Evolutionary conservation across 2,797 vertebrate species (phyloP).

Genomic region (Cetoscarus ocellatus): DNA sequence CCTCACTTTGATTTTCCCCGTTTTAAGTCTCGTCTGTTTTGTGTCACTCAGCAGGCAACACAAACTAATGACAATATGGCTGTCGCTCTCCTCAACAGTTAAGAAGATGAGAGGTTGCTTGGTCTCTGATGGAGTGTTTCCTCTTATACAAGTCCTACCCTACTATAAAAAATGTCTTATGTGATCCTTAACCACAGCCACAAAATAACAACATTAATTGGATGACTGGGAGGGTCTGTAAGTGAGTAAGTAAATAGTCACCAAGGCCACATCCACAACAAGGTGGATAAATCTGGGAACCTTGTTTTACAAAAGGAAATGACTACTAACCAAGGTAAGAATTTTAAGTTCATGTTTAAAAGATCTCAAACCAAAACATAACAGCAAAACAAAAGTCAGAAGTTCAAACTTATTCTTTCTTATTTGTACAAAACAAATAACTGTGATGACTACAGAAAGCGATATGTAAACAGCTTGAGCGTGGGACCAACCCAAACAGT

Average conservation of each 20-base stretch:
- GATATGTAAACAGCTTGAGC: not conserved
- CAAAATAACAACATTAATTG: slow-evolving; percentile 57
- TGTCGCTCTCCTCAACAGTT: slow-evolving; percentile 16
- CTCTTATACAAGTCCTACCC: not conserved
- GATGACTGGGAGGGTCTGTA: slow-evolving; percentile 45
- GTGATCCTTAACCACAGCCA: slow-evolving; percentile 54
- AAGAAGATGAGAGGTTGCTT: not conserved
- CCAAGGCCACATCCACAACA: slow-evolving; percentile 52
- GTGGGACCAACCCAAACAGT: not conserved
- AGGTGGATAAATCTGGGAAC: slow-evolving; percentile 61
- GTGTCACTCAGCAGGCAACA: slow-evolving; percentile 71
- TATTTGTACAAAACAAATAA: not conserved
- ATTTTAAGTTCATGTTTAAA: slow-evolving; percentile 32
- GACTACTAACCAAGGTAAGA: slow-evolving; percentile 31
- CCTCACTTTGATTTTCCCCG: slow-evolving; percentile 66
- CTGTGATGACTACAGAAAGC: not conserved
- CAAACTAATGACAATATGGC: slow-evolving; percentile 62
- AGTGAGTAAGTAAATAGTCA: slow-evolving; percentile 67
- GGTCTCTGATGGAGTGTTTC: slow-evolving; percentile 27
- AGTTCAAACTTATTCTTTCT: not conserved
- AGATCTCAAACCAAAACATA: not conserved
- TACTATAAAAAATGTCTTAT: slow-evolving; percentile 16
- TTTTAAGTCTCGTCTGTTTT: slow-evolving; percentile 70
- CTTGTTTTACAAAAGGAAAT: slow-evolving; percentile 49
- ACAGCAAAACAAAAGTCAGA: slow-evolving; percentile 16